Base-by-base conservation (phyloP, 2,113 vertebrate species). In the Salminus brasiliensis region DNA sequence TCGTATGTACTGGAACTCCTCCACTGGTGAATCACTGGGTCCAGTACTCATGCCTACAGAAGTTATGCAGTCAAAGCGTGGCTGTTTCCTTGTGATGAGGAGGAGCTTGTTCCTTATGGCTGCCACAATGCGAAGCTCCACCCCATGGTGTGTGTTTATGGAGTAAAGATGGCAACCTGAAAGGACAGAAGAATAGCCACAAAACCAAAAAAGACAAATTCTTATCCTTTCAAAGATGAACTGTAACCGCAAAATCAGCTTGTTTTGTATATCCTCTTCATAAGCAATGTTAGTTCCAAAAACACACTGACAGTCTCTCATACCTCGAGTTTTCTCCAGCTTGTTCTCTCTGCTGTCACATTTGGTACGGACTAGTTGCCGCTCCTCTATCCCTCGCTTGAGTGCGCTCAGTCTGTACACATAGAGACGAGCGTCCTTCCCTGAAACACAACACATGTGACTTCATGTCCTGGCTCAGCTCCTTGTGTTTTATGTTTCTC, bases 1-100 rank as follows among this genome's bases (percentile, higher is more conserved):
- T 95, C 97, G 91, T 88, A 99, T 99, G 89, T 99, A 99, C 87
- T 99, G 98, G 91, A 99, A 99, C 87, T 98, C 96, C 74, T 99
- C 97, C 41, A 97, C 94, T 0, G 97, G 97, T 0, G 97, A 97
- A 78, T 97, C 95, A 0, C 89, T 80, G 23, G 86, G 53, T 8
- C 90, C 89, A 0, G 87, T 87, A 0, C 86, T 86, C 21, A 89
- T 32, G 12, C 89, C 81, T 55, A 85, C 18, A 23, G 93, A 80
- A 29, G 88, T 81, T 41, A 87, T 88, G 74, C 87, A 88, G n/a
- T 88, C 88, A 0, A 81, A 78, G 0, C 91, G 92, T 25, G 86
- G 92, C 41, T 93, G 93, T 85, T 96, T 98, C 90, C 95, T 94
- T 76, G 95, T 99, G 91, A 99, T 91, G 62, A 99, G 96, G 74